Evolutionary conservation across 2,888 invertebrate species (phyloP), one percentile per base, ranked within the genome.

Genomic region (Sphaerophoria taeniata): DNA sequence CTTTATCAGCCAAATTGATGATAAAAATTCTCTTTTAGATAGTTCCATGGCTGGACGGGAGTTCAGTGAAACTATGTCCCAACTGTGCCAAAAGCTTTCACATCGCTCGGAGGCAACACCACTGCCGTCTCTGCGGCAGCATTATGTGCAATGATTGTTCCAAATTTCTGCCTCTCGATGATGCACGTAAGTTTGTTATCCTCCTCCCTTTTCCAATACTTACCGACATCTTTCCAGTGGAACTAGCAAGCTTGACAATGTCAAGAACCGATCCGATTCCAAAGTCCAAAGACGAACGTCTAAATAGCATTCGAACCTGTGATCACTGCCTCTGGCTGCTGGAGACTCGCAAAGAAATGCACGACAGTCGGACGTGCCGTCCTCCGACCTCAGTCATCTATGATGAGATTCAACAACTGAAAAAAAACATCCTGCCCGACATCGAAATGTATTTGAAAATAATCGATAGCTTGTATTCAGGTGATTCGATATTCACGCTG

Each of bases 11-110:
- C 24, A 2, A 24, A 24, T 2, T 24, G 24, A 24, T 60, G 1
- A 36, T 39, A 0, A 61, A 14, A 0, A 43, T 14, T 65, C 31
- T 53, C 43, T 71, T 84, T 74, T 76, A 94, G 93, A 93, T 94
- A 76, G 99, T 99, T 4, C 96, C 96, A 43, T 99, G 99, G 99
- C 93, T 98, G 56, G 97, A 98, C 89, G 99, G 99, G 45, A 95
- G 95, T 61, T 96, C 96, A 71, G 98, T 98, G 0, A 96, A 95
- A 85, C 92, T 97, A 7, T 99, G 99, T 91, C 98, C 98, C 0
- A 96, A 95, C 87, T 99, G 99, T 93, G 97, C 98, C 0, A 95
- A 95, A 90, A 94, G 95, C 58, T 99, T 99, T 92, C 96, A 96
- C 89, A 92, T 98, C 76, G 95, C 98, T 0, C 93, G 97, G 78